These are phyloP conservation scores for Dryobotodes eremita DNA, from an alignment of 2,888 invertebrate genomes.

Conservation along the genomic window DNA sequence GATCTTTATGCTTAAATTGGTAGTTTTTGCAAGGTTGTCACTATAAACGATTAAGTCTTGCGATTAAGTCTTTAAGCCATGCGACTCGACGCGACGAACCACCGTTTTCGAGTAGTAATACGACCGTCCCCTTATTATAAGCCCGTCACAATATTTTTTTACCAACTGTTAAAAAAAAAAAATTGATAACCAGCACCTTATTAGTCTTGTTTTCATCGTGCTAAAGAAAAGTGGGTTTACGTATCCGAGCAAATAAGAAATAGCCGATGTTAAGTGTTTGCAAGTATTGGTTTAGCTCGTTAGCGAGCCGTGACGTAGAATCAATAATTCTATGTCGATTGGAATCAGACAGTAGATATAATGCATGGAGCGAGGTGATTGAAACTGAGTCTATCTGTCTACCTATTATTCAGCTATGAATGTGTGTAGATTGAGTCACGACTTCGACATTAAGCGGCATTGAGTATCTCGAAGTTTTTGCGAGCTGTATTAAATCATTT, in stretches of 20 bases:
- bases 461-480: slow-evolving; percentile 48
- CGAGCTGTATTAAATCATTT: background rate
- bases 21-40: background rate
- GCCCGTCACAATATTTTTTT: background rate
- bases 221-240: slow-evolving; percentile 40
- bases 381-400: slow-evolving; percentile 46
- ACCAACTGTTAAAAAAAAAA: background rate
- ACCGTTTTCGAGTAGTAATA: background rate
- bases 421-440: slow-evolving; percentile 71
- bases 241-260: slow-evolving; percentile 43
- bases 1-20: background rate
- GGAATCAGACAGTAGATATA: slow-evolving; percentile 62
- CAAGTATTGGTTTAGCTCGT: slow-evolving; percentile 45
- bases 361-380: slow-evolving; percentile 57
- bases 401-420: slow-evolving; percentile 38
- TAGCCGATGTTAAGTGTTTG: slow-evolving; percentile 41
- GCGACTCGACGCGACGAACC: background rate
- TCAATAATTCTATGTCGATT: slow-evolving; percentile 46
- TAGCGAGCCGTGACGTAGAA: slow-evolving; percentile 61
- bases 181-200: background rate
- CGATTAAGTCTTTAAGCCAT: too few species aligned
- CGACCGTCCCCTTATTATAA: background rate
- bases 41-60: background rate
- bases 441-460: slow-evolving; percentile 70
- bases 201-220: slow-evolving; percentile 27